Evolutionary conservation across 1,140 invertebrate species (phyloP).

Genomic region (Calephelis nemesis): DNA sequence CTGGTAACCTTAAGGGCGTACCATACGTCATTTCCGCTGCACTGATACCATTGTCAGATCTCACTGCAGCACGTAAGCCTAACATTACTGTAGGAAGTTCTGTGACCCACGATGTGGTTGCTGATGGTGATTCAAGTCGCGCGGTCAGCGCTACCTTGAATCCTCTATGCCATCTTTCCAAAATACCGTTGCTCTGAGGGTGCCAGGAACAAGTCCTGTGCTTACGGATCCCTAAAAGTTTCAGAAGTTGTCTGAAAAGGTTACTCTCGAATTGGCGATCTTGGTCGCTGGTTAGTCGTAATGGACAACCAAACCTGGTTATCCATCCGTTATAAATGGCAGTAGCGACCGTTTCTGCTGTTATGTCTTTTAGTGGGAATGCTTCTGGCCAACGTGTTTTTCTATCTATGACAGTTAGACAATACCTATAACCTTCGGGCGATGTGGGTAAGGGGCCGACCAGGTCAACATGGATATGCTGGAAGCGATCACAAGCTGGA

Average conservation of each 20-base stretch:
- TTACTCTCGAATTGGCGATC: background rate
- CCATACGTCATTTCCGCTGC: background rate
- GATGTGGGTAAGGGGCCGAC: background rate
- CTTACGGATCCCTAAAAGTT: background rate
- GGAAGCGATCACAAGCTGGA: slow-evolving; percentile 5
- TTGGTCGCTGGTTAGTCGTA: background rate
- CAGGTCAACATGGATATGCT: background rate
- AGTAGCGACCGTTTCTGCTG: background rate
- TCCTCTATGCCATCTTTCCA: background rate
- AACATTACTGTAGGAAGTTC: background rate
- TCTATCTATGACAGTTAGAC: background rate
- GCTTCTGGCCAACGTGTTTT: background rate
- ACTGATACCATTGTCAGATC: background rate
- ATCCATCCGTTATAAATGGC: slow-evolving; percentile 4
- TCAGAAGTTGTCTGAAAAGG: background rate
- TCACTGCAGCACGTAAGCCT: slow-evolving; percentile 3
- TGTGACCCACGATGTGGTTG: background rate
- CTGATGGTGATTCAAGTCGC: too few species aligned
- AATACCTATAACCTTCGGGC: background rate
- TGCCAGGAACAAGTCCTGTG: background rate
- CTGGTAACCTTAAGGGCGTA: background rate
- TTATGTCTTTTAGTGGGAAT: background rate
- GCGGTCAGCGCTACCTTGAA: background rate
- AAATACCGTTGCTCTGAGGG: slow-evolving; percentile 1
- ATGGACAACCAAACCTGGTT: background rate